A percentile compares a stretch with the other conserved stretches of the same genome.
phyloP scores from a whole-genome alignment of 2,113 vertebrate genomes.

The Girardinichthys multiradiatus region DNA sequence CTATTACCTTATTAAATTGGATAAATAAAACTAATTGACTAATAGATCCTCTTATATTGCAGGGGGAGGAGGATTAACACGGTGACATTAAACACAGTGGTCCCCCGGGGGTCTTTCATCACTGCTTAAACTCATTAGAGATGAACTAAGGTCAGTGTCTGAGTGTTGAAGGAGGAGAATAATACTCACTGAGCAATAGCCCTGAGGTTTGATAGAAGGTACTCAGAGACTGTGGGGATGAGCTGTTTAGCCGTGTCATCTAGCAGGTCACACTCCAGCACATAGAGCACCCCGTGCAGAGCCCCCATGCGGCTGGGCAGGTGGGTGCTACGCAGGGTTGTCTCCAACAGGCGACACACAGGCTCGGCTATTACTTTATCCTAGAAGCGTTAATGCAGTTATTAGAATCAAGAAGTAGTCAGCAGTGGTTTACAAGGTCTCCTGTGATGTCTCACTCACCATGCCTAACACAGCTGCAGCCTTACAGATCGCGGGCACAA shows the following conservation, averaged over 20 bases:
- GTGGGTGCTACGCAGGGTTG: slow-evolving; percentile 91
- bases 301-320: slow-evolving; percentile 94
- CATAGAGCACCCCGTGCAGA: slow-evolving; percentile 92
- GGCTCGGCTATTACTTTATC: slow-evolving; percentile 95
- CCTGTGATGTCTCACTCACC: slow-evolving; percentile 79
- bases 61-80: background rate
- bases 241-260: slow-evolving; percentile 96
- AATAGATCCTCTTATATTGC: slow-evolving; percentile 5
- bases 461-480: slow-evolving; percentile 97
- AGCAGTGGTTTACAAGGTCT: background rate
- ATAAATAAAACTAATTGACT: slow-evolving; percentile 30
- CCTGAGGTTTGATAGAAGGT: slow-evolving; percentile 91
- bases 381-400: slow-evolving; percentile 65
- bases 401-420: background rate
- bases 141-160: slow-evolving; percentile 17
- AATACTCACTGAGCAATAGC: slow-evolving; percentile 88
- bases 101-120: background rate
- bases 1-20: background rate
- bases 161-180: background rate
- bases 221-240: slow-evolving; percentile 90
- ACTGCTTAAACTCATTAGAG: slow-evolving; percentile 28
- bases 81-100: slow-evolving; percentile 2
- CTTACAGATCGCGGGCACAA: slow-evolving; percentile 96
- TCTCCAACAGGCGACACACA: slow-evolving; percentile 92
- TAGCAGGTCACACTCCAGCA: slow-evolving; percentile 95